Percentiles rank a stretch among this genome's conserved stretches.
Evolutionary conservation across 2,113 vertebrate species (phyloP).

Genomic region (Dinomys branickii): DNA sequence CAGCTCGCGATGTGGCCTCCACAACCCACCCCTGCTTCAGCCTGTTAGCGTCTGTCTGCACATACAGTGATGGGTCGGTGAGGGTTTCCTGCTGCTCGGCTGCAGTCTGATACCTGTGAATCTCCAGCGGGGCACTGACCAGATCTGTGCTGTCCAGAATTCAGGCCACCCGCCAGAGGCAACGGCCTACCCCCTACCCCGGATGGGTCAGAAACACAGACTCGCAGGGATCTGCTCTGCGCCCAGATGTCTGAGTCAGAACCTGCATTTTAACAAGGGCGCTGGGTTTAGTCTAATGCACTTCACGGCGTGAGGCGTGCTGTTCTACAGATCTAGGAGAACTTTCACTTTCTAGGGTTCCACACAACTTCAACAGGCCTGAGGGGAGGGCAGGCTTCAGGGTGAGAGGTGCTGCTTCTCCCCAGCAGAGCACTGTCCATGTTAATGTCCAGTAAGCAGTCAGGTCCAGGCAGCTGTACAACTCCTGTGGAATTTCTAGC

Average conservation of each 20-base stretch:
- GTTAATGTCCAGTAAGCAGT: neutral
- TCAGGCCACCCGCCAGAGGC: neutral
- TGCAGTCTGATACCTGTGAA: neutral
- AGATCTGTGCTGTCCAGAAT: neutral
- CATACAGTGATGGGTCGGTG: neutral
- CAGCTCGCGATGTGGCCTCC: neutral
- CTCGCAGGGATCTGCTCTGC: no score
- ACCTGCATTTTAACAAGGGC: neutral
- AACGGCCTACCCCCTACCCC: neutral
- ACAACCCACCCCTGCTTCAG: neutral
- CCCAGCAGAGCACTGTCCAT: neutral
- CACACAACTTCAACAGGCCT: neutral
- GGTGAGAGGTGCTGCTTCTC: neutral
- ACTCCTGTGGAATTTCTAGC: neutral
- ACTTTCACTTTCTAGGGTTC: neutral
- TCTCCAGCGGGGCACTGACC: neutral
- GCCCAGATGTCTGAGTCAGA: neutral
- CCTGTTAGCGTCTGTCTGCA: neutral
- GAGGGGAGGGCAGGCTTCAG: neutral
- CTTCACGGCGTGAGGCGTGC: neutral
- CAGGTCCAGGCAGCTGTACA: neutral
- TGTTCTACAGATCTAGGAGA: neutral
- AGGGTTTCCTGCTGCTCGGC: neutral
- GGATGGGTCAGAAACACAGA: neutral
- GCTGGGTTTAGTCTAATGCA: neutral